phyloP scores from a whole-genome alignment of 2,797 vertebrate genomes.

The Pseudomugil gertrudae region DNA sequence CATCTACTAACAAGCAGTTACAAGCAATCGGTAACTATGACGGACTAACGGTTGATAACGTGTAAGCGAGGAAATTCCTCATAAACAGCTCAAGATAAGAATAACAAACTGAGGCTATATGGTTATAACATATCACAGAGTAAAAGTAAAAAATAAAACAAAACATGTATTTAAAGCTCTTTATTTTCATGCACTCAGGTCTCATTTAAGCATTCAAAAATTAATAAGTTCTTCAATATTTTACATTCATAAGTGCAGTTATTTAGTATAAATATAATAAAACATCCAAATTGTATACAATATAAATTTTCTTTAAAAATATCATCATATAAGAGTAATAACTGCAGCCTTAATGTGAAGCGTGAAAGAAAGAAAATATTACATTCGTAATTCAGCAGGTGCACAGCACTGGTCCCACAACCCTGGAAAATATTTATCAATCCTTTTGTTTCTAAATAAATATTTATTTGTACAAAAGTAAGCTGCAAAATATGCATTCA shows the following conservation, averaged over 20 bases:
- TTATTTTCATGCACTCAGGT: slow-evolving; percentile 57
- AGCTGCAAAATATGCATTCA: slow-evolving; percentile 45
- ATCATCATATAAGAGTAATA: slow-evolving; percentile 53
- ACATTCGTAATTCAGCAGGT: slow-evolving; percentile 58
- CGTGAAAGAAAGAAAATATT: slow-evolving; percentile 44
- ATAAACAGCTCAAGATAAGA: neutral
- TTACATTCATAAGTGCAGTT: slow-evolving; percentile 60
- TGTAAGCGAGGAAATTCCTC: slow-evolving; percentile 25
- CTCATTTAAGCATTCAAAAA: slow-evolving; percentile 50
- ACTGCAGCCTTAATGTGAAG: slow-evolving; percentile 56
- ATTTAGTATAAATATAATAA: slow-evolving; percentile 72
- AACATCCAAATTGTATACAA: slow-evolving; percentile 61
- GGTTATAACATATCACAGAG: neutral
- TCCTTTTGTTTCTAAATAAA: slow-evolving; percentile 50
- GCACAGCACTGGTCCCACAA: slow-evolving; percentile 68
- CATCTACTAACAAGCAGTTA: slow-evolving; percentile 33
- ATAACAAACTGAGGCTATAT: neutral
- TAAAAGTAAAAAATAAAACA: slow-evolving; percentile 14
- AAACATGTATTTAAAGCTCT: slow-evolving; percentile 28
- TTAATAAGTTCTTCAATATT: slow-evolving; percentile 37
- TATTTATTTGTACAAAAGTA: slow-evolving; percentile 47
- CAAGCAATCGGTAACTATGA: slow-evolving; percentile 19
- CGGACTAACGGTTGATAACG: slow-evolving; percentile 10
- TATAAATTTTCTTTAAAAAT: slow-evolving; percentile 66
- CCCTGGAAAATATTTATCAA: slow-evolving; percentile 46